Evolutionary conservation across 2,797 vertebrate genomes (phyloP).

Genomic region (Stomatorhinus walkeri): DNA sequence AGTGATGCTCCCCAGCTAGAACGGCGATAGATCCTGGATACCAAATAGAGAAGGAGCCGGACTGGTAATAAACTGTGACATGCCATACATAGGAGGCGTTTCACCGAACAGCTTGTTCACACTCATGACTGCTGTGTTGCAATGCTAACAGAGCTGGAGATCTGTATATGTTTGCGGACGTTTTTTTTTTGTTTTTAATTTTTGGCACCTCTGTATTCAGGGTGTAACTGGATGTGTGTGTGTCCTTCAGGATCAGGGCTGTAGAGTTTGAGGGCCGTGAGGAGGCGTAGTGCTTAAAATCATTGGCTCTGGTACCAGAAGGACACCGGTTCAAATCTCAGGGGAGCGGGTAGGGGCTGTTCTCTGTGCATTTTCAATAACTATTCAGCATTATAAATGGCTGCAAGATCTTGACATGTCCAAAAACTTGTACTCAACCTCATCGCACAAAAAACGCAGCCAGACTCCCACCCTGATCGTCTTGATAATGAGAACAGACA

Average conservation of each 20-base stretch:
- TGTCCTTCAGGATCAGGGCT: background rate
- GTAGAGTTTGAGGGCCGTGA: background rate
- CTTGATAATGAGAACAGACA: background rate
- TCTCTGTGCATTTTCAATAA: background rate
- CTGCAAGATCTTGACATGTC: background rate
- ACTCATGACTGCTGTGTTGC: slow-evolving; percentile 33
- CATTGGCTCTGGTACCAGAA: background rate
- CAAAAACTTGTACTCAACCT: background rate
- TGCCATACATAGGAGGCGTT: slow-evolving; percentile 58
- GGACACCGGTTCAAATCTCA: background rate
- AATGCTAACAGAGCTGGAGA: slow-evolving; percentile 3
- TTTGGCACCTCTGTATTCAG: background rate
- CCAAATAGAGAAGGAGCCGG: slow-evolving; percentile 74
- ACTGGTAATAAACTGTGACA: slow-evolving; percentile 85
- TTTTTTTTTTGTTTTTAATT: background rate
- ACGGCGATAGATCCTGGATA: slow-evolving; percentile 59
- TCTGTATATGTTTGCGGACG: background rate
- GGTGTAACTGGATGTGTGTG: background rate
- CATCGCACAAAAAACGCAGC: background rate
- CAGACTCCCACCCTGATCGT: background rate
- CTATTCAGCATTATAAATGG: background rate
- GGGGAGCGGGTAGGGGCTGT: background rate
- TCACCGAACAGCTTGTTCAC: slow-evolving; percentile 32
- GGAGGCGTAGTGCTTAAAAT: background rate
- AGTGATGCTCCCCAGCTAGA: slow-evolving; percentile 65